Evolutionary conservation across 1,140 invertebrate species (phyloP), one percentile per base, ranked within the genome.

Genomic region (Tetramorium parvispinum): DNA sequence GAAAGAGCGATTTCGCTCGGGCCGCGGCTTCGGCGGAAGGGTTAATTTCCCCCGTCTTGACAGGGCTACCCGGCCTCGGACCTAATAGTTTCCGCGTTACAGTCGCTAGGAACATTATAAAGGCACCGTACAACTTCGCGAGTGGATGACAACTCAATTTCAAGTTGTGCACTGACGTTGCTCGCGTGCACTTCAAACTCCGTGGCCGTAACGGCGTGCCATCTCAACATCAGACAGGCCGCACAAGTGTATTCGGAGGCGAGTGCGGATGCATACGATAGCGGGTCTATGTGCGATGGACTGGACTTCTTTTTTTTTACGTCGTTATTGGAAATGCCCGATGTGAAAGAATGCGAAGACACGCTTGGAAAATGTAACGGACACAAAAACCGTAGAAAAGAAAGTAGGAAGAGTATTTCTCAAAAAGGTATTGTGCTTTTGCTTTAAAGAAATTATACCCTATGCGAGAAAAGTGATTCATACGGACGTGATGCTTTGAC

Each of bases 71-170:
- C 76, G 71, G 77, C 91, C 88, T 91, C 87, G 87, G 88, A 87
- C 89, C 89, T 93, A 94, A 94, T 93, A 92, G 93, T 93, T 93
- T 94, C 93, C 91, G 91, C 91, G 92, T 93, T 91, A 92, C 87
- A 88, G 86, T 92, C 90, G 85, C 87, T 83, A 75, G 73, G 85
- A 86, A 87, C 88, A 92, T 94, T 93, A 93, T 94, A 93, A 93
- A 94, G 91, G 92, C 92, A 93, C 91, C 55, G 66, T 93, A 91
- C 93, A 94, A 95, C 93, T 94, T 93, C 68, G 77, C 85, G 92
- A 95, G 93, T 94, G 91, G 94, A 95, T 95, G 94, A 95, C 94
- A 95, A 95, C 94, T 95, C 94, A 95, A 94, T 95, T 95, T 94
- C 91, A 94, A 95, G 92, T 95, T 94, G 91, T 92, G 89, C 88